Conservation (phyloP, 1,140 invertebrate species). For the Apis florea region DNA sequence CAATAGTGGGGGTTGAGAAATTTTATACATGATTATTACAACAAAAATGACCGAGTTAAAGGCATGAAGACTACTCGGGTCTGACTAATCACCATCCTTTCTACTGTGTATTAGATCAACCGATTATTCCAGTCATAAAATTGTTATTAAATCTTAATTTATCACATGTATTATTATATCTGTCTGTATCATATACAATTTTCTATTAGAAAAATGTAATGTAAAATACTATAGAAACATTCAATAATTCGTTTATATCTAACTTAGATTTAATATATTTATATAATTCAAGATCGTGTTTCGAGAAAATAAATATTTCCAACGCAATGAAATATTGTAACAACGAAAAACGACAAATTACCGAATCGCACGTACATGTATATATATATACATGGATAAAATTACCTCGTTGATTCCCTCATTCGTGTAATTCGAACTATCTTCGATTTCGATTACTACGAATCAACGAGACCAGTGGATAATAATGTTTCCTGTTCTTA, state of each 20-base stretch:
- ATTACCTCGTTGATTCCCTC: not conserved
- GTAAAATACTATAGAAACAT: not conserved
- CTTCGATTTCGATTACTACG: conserved; percentile 8
- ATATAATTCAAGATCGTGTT: conserved; percentile 16
- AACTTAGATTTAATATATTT: no score
- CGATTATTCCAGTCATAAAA: not conserved
- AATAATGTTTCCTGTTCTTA: conserved; percentile 1
- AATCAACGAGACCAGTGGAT: not conserved
- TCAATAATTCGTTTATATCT: conserved; percentile 7
- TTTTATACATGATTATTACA: conserved; percentile 39
- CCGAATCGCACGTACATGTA: no score
- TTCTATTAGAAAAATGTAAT: not conserved
- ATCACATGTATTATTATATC: not conserved
- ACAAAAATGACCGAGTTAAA: conserved; percentile 32
- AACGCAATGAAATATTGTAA: not conserved
- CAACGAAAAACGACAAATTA: conserved; percentile 10
- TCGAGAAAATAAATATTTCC: conserved; percentile 18
- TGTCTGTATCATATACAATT: not conserved
- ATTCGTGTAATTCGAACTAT: conserved; percentile 14
- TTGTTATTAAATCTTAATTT: conserved; percentile 4
- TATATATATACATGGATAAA: not conserved
- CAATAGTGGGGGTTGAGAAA: not conserved
- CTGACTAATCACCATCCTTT: conserved; percentile 32
- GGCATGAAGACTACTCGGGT: conserved; percentile 6
- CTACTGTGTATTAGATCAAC: not conserved